Conservation (phyloP, 2,113 vertebrate genomes). For the Marmota flaviventris region DNA sequence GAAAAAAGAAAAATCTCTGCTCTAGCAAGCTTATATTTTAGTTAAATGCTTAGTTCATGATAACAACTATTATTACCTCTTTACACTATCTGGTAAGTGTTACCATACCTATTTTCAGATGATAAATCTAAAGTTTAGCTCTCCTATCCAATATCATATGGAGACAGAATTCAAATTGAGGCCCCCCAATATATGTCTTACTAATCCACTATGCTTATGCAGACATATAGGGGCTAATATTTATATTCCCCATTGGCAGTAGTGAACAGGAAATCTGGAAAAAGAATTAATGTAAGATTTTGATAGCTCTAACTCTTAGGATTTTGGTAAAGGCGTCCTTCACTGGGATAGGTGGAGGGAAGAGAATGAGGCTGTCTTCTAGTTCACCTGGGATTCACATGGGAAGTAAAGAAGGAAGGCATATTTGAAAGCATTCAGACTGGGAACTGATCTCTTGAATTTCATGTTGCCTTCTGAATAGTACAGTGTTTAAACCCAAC, state of each 20-base stretch:
- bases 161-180: not conserved
- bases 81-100: not conserved
- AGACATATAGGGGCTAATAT: not conserved
- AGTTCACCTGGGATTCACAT: too few species aligned
- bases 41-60: not conserved
- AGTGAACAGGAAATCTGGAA: not conserved
- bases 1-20: not conserved
- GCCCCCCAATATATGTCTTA: not conserved
- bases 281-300: not conserved
- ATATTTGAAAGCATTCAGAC: not conserved
- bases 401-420: not conserved
- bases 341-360: not conserved
- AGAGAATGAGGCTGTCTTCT: not conserved
- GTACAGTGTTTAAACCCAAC: not conserved
- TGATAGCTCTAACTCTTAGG: not conserved
- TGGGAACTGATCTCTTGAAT: not conserved
- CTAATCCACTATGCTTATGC: not conserved
- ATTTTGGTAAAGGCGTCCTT: not conserved
- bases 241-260: not conserved
- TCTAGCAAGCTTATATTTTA: not conserved
- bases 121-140: not conserved
- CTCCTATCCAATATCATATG: not conserved
- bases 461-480: slow-evolving; percentile 46
- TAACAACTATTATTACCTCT: not conserved
- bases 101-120: not conserved